These are phyloP conservation scores for Ctenoplectra terminalis DNA, from an alignment of 1,140 invertebrate genomes.

Conservation along the genomic window DNA sequence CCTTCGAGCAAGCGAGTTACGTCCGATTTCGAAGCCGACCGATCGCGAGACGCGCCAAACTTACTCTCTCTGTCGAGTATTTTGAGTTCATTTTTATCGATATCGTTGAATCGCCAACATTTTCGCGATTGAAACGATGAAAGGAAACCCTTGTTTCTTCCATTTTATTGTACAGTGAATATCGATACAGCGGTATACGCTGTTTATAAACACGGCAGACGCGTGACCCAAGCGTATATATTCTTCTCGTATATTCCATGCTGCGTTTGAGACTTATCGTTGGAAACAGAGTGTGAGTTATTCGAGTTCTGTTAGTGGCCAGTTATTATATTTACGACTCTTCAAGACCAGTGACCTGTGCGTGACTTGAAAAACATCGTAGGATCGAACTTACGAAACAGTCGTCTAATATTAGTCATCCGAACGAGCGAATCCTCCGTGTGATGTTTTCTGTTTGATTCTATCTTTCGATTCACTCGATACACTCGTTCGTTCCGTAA, in stretches of 20 bases:
- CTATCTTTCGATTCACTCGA: neutral
- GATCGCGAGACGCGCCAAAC: slow-evolving; percentile 23
- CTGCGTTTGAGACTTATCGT: too few species aligned
- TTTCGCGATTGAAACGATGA: too few species aligned
- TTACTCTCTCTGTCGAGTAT: too few species aligned
- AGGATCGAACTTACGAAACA: neutral
- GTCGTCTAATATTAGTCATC: too few species aligned
- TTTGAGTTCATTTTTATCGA: neutral
- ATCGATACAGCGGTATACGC: neutral
- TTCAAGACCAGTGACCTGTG: neutral
- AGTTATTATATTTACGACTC: neutral
- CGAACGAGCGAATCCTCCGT: neutral
- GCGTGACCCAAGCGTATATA: neutral
- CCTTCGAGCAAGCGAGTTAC: slow-evolving; percentile 46
- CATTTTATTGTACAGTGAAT: neutral
- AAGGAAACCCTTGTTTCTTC: neutral
- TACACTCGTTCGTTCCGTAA: neutral
- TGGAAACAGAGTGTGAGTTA: neutral
- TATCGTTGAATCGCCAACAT: too few species aligned
- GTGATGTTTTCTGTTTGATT: slow-evolving; percentile 9
- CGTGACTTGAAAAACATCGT: neutral
- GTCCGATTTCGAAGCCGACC: slow-evolving; percentile 8
- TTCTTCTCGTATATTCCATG: neutral
- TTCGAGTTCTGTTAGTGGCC: too few species aligned
- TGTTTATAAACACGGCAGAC: slow-evolving; percentile 20